Conservation (phyloP, 2,797 vertebrate genomes). For the Danio albolineatus region DNA sequence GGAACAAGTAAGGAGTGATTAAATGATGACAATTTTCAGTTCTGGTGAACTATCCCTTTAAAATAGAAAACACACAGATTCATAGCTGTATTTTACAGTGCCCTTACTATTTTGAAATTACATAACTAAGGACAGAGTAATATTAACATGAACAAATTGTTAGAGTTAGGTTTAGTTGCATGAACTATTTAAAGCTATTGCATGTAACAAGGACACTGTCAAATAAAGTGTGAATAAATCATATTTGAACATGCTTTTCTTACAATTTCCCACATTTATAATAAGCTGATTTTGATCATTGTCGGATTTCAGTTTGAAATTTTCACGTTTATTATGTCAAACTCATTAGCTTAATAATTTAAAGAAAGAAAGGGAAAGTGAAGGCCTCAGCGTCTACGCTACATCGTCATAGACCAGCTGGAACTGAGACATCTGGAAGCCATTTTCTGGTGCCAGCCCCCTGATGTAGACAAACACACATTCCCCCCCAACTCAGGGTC, state of each 20-base stretch:
- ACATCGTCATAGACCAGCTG: conserved; percentile 71
- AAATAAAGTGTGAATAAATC: not conserved
- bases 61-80: no score
- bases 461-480: conserved; percentile 52
- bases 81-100: no score
- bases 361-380: conserved; percentile 50
- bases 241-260: not conserved
- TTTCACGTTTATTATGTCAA: not conserved
- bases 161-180: no score
- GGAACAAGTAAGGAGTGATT: no score
- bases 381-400: conserved; percentile 66
- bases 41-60: no score
- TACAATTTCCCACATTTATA: not conserved
- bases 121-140: no score
- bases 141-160: no score
- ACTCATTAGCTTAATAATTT: not conserved
- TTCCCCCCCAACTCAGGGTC: conserved; percentile 73
- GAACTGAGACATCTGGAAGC: conserved; percentile 80
- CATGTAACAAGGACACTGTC: no score
- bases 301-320: not conserved
- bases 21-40: no score
- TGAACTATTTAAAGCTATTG: no score
- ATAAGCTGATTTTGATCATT: not conserved
- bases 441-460: conserved; percentile 71
- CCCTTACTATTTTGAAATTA: no score